Evolutionary conservation across 2,113 vertebrate genomes (phyloP).

Genomic region (Rousettus leschenaultii): DNA sequence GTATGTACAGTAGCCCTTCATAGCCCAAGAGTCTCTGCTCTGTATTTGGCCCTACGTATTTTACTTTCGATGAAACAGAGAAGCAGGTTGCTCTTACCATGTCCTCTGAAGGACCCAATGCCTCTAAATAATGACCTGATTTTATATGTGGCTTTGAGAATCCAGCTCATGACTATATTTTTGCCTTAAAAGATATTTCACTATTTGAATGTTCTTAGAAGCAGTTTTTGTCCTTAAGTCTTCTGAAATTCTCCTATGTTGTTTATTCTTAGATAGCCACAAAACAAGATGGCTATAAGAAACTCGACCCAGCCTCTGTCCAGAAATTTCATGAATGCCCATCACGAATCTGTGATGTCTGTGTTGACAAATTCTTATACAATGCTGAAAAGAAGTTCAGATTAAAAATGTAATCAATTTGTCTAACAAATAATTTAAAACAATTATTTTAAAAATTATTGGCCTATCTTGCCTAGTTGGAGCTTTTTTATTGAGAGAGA

Average conservation of each 20-base stretch:
- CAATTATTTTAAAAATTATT: neutral
- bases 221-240: neutral
- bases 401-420: neutral
- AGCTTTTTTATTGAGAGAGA: neutral
- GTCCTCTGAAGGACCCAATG: accelerated
- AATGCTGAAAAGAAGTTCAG: neutral
- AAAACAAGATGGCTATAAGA: neutral
- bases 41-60: accelerated
- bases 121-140: neutral
- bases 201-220: neutral
- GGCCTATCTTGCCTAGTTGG: neutral
- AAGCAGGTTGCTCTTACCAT: neutral
- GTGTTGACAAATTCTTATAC: neutral
- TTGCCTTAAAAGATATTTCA: neutral
- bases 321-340: neutral
- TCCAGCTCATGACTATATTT: neutral
- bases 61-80: neutral
- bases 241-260: neutral
- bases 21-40: neutral
- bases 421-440: neutral
- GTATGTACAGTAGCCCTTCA: accelerated
- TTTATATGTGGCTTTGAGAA: neutral
- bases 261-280: neutral
- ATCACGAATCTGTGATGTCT: neutral
- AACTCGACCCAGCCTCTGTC: neutral